Percentiles rank a stretch among this genome's conserved stretches.
These are phyloP conservation scores for Neomorphus geoffroyi DNA, from an alignment of 2,797 vertebrate genomes.

Conservation along the genomic window DNA sequence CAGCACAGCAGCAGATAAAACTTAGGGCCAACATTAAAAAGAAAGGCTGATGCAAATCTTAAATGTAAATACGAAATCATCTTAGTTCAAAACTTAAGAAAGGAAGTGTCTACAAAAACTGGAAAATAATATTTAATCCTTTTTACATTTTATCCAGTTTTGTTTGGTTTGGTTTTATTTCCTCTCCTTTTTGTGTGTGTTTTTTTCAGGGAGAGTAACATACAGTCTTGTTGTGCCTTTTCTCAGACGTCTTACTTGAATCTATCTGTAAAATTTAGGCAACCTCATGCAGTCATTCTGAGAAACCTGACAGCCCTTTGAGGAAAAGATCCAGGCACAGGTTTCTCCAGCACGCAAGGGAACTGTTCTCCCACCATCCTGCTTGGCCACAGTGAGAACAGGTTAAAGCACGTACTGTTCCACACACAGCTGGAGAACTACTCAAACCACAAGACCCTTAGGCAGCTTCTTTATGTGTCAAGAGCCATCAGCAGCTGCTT, in stretches of 20 bases:
- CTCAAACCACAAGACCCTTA: not conserved
- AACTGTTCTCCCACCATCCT: not conserved
- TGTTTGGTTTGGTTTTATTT: rapidly evolving
- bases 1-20: not conserved
- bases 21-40: not conserved
- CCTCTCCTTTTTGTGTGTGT: rapidly evolving
- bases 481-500: not conserved
- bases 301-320: not conserved
- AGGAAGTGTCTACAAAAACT: rapidly evolving
- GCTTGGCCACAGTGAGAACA: not conserved
- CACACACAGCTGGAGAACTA: not conserved
- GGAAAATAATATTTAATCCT: not conserved
- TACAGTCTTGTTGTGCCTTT: not conserved
- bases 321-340: not conserved
- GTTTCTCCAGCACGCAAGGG: not conserved
- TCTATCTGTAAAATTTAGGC: not conserved
- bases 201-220: not conserved
- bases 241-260: not conserved
- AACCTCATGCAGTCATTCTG: not conserved
- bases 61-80: rapidly evolving
- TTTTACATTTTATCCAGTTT: not conserved
- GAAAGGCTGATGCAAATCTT: not conserved
- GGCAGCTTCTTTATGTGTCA: not conserved
- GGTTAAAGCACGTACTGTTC: not conserved
- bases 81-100: not conserved